These are phyloP conservation scores for Gandaritis pyraliata DNA, from an alignment of 2,888 invertebrate species.

Conservation along the genomic window DNA sequence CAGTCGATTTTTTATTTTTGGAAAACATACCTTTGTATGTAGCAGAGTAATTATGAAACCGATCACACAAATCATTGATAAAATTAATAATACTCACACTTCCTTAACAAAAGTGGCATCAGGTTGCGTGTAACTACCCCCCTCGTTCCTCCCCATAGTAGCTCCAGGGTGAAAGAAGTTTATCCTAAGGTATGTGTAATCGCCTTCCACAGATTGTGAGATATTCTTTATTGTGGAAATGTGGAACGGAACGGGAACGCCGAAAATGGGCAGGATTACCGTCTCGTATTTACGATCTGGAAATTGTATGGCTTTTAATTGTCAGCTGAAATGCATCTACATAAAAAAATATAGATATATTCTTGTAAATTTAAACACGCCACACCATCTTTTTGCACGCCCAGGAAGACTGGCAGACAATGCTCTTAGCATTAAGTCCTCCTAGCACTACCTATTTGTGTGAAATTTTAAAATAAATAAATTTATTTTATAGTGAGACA, in stretches of 20 bases:
- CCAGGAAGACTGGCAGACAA: no score
- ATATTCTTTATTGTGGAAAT: conserved; percentile 99
- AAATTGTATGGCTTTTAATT: conserved; percentile 44
- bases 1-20: not conserved
- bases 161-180: conserved; percentile 99
- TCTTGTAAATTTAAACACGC: no score
- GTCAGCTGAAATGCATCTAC: no score
- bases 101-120: conserved; percentile 99
- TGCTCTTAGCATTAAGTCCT: no score
- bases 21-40: not conserved
- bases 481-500: no score
- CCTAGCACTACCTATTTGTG: no score
- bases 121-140: conserved; percentile 95
- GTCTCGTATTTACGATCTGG: conserved; percentile 98
- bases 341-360: no score
- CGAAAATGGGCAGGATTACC: conserved; percentile 98
- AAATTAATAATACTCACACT: conserved; percentile 87
- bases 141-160: conserved; percentile 97
- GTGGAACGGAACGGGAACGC: conserved; percentile 98
- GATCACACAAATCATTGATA: no score
- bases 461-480: no score
- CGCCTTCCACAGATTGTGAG: conserved; percentile 98
- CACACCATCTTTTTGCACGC: no score
- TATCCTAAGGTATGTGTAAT: conserved; percentile 98
- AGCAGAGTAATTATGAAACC: no score